Base-by-base conservation (phyloP, 2,797 vertebrate species). In the Odontamblyopus rebecca region DNA sequence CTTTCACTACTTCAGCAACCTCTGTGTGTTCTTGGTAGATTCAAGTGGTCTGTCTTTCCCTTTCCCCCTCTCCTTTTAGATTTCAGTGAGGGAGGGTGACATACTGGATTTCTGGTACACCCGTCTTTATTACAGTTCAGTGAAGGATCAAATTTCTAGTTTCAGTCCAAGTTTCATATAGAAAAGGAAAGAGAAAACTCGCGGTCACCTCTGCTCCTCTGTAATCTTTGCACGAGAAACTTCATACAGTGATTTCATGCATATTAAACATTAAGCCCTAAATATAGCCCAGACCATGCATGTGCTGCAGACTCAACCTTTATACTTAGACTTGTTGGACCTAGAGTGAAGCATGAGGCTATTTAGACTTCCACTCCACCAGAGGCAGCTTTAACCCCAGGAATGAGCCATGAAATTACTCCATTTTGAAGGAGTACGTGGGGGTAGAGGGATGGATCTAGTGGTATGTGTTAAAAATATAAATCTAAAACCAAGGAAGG, bases 371-470 rank as follows among this genome's bases (percentile, higher is more conserved):
- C 85, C 78, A 75, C 78, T 82, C 79, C 64, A 80, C 48, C 72
- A 82, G 85, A 73, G 79, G 81, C 29, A 67, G 76, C 78, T 70
- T 74, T 79, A 88, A 87, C 85, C 80, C 71, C 81, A 79, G 83
- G 84, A 92, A 92, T 84, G 84, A 89, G 89, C 85, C 86, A 88
- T 94, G 89, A 93, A 93, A 93, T 93, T 76, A 92, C 91, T 88
- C 85, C 69, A 86, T 86, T 87, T 90, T 76, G 57, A 87, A 78
- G 78, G 38, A 86, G 80, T 69, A 44, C 53, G 30, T 27, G 23
- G 26, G n/a, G 26, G 65, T 62, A 41, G 18, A 1, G 6, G 15
- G 12, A 54, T 64, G 67, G 65, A 83, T 86, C 76, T 81, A 73
- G 79, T 78, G 12, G 13, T 7, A 63, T 38, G 61, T 65, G 41